Conservation (phyloP, 1,140 invertebrate species). For the Drosophila nasuta region DNA sequence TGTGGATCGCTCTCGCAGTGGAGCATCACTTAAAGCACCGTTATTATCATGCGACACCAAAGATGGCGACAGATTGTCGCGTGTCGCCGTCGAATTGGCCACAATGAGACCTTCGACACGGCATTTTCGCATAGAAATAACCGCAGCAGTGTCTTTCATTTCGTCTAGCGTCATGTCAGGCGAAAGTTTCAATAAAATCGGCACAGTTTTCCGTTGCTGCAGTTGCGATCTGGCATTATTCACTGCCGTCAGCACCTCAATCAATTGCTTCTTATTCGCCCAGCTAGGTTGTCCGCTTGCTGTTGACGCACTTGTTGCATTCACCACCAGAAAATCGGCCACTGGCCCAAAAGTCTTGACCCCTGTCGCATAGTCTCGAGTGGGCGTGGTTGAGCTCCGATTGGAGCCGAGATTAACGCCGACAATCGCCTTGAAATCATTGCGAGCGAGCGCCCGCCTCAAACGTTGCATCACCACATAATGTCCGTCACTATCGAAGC, state of each 20-base stretch:
- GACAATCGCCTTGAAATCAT: constrained; percentile 87
- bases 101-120: constrained; percentile 11
- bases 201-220: background rate
- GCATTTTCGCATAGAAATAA: background rate
- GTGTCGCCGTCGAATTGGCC: background rate
- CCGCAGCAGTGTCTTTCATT: background rate
- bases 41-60: background rate
- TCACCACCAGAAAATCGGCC: constrained; percentile 18
- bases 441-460: constrained; percentile 85
- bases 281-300: background rate
- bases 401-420: constrained; percentile 98
- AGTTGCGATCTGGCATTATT: background rate
- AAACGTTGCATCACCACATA: constrained; percentile 88
- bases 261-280: constrained; percentile 7
- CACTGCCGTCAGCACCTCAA: background rate
- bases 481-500: constrained; percentile 98
- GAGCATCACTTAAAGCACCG: constrained; percentile 91
- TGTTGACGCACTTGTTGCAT: background rate
- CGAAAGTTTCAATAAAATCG: constrained; percentile 7
- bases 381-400: constrained; percentile 91
- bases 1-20: constrained; percentile 92
- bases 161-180: constrained; percentile 8
- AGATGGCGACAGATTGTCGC: background rate
- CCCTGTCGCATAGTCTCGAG: constrained; percentile 55
- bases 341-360: background rate